Evolutionary conservation across 2,113 vertebrate species (phyloP).

Genomic region (Oncorhynchus keta): DNA sequence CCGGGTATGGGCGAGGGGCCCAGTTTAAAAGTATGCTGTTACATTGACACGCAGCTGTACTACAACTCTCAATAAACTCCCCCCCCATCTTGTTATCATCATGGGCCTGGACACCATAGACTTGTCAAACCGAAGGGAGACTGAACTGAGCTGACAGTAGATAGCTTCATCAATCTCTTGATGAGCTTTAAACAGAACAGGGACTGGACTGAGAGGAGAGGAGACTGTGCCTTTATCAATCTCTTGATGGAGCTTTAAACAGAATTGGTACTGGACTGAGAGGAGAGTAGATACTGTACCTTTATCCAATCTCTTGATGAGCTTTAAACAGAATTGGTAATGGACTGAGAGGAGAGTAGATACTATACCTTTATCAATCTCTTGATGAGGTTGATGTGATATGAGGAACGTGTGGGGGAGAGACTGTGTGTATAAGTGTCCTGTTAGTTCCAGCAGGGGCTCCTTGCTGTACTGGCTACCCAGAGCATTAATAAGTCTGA

Average conservation of each 20-base stretch:
- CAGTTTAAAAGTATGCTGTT: no score
- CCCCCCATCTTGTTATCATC: not conserved
- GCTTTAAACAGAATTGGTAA: not conserved
- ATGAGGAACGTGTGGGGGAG: not conserved
- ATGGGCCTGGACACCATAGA: not conserved
- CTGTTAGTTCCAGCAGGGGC: conserved; percentile 58
- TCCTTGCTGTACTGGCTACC: conserved; percentile 33
- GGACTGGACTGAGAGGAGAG: not conserved
- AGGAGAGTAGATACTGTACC: no score
- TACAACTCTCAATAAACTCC: not conserved
- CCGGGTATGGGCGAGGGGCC: no score
- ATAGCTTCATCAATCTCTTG: no score
- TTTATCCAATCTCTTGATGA: no score
- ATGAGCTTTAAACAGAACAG: not conserved
- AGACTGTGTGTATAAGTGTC: conserved; percentile 14
- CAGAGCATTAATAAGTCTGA: conserved; percentile 55
- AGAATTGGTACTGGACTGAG: no score
- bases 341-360: not conserved
- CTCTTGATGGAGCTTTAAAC: no score
- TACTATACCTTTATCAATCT: not conserved
- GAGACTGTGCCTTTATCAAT: no score
- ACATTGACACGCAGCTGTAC: no score
- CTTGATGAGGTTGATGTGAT: not conserved
- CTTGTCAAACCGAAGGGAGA: not conserved
- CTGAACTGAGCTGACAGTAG: no score